phyloP scores from a whole-genome alignment of 2,113 vertebrate species.

The Pristiophorus japonicus region DNA sequence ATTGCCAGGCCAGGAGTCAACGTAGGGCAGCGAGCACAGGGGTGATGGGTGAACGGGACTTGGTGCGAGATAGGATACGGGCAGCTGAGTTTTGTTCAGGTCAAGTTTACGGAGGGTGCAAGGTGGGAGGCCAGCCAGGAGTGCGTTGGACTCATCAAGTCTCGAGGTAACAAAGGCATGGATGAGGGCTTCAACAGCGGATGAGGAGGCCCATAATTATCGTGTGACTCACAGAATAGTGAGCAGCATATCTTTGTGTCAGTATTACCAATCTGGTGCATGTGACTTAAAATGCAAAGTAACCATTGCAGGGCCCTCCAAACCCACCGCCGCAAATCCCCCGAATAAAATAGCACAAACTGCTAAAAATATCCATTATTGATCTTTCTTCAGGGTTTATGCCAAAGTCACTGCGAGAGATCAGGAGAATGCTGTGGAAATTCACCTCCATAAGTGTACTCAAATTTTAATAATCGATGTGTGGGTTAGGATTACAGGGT shows the following conservation, averaged over 20 bases:
- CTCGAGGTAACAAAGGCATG: no score
- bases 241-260: no score
- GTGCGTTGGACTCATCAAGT: no score
- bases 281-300: no score
- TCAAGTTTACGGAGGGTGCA: background rate
- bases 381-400: background rate
- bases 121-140: background rate
- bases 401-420: background rate
- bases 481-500: background rate
- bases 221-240: no score
- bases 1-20: background rate
- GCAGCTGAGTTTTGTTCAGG: background rate
- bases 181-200: no score
- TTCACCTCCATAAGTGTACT: background rate
- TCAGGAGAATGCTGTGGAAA: background rate
- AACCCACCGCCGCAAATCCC: no score
- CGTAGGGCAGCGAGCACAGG: background rate
- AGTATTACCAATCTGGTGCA: no score
- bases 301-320: no score
- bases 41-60: background rate
- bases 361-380: background rate
- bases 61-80: background rate
- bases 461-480: background rate
- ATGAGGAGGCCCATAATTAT: no score
- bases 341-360: background rate